Evolutionary conservation across 2,888 invertebrate genomes (phyloP), one percentile per base, ranked within the genome.

Genomic region (Thera obeliscata): DNA sequence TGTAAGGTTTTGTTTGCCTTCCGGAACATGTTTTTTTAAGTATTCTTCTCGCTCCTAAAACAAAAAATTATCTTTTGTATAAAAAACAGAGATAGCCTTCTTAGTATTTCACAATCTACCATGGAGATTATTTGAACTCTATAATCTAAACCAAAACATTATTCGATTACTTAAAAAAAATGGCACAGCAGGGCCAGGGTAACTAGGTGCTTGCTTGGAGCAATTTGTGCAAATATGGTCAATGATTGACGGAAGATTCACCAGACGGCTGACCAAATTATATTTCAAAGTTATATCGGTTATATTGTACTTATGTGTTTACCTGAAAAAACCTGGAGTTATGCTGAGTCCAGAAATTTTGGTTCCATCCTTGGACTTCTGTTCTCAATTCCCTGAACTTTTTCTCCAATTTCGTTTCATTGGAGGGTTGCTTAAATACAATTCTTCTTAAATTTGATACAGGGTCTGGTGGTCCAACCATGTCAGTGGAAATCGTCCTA

Each of bases 341-440:
- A 78, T 98, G 98, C 70, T 94, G 93, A 0, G 94, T 92, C 98
- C 98, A 98, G 89, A 98, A 98, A 49, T 94, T 91, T 74, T 98
- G 96, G 86, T 98, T 98, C 98, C 98, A 98, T 66, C 94, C 90
- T 78, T 97, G 97, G 0, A 96, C 96, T 70, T 95, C 95, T 72
- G 94, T 91, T 79, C 96, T 95, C 74, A 95, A 85, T 74, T 95
- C 84, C 69, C 98, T 94, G 76, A 96, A 95, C 73, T 88, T 86
- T 75, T 90, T 94, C 78, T 97, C 96, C 63, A 96, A 79, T 1
- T 80, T 73, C 0, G 96, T 96, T 89, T 98, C 98, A 77, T 95
- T 91, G 2, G 91, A 74, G 2, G 95, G 92, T 76, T 95, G 92
- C 81, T 94, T 94, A 77, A 97, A 96, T 74, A 96, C 93, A 57